Conservation (phyloP, 2,113 vertebrate species). For the Muntiacus muntjak region DNA sequence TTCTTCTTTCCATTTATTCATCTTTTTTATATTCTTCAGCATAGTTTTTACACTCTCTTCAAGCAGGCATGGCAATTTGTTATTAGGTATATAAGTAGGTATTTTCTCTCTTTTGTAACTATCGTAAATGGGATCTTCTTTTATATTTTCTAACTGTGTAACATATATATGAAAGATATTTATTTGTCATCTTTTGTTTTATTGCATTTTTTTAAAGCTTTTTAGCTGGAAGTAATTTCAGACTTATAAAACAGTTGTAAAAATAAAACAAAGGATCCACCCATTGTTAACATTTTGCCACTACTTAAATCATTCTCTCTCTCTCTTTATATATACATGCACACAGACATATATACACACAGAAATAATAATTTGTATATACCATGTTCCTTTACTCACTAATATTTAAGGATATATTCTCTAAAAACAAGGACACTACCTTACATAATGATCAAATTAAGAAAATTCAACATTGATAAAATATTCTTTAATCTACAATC, state of each 20-base stretch:
- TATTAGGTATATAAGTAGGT: not conserved
- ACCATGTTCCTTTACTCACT: not conserved
- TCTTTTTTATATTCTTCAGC: not conserved
- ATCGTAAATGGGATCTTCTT: not conserved
- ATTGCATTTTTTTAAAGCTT: not conserved
- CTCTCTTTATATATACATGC: not conserved
- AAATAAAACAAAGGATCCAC: not conserved
- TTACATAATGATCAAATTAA: conserved; percentile 6
- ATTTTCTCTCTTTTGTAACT: not conserved
- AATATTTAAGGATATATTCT: conserved; percentile 1
- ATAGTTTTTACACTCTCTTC: not conserved
- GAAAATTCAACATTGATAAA: conserved; percentile 22
- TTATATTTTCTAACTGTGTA: not conserved
- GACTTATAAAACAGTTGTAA: not conserved
- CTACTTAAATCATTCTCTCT: not conserved
- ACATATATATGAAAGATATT: not conserved
- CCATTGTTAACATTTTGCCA: not conserved
- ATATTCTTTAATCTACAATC: not conserved
- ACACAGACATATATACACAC: not conserved
- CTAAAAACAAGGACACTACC: not conserved
- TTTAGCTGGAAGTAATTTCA: conserved; percentile 18
- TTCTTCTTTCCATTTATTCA: conserved; percentile 2
- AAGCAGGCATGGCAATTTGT: not conserved
- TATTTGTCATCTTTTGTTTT: not conserved
- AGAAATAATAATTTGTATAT: not conserved